phyloP scores from a whole-genome alignment of 2,113 vertebrate genomes.

The Ammospiza nelsoni region DNA sequence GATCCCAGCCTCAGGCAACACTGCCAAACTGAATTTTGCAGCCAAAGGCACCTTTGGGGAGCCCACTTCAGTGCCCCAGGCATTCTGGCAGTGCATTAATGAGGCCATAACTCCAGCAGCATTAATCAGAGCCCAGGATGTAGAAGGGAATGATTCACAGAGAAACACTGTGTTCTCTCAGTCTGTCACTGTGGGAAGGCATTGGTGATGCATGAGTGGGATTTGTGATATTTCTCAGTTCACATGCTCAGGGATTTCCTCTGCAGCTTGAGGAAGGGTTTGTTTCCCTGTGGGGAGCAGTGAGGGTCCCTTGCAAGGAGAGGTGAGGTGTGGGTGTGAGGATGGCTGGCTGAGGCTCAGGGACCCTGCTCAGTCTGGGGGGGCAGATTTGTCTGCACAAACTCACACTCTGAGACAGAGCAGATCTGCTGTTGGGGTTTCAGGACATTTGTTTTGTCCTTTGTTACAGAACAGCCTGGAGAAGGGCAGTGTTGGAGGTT shows the following conservation, averaged over 20 bases:
- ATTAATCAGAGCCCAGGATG: constrained; percentile 24
- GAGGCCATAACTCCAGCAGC: not conserved
- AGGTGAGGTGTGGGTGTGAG: not conserved
- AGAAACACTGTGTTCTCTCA: constrained; percentile 10
- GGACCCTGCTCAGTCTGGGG: not conserved
- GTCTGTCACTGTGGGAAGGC: constrained; percentile 16
- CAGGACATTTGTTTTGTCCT: not conserved
- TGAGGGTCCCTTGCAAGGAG: not conserved
- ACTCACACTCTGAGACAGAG: not conserved
- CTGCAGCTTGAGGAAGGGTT: not conserved
- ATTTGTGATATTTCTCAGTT: not conserved
- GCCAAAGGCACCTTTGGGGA: not conserved
- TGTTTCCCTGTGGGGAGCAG: not conserved
- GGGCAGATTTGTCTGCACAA: not conserved
- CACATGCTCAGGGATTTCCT: constrained; percentile 23
- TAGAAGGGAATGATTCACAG: constrained; percentile 37
- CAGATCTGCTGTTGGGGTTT: not conserved
- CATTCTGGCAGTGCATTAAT: not conserved
- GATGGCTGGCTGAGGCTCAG: not conserved
- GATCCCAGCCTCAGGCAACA: not conserved
- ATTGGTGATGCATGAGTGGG: constrained; percentile 8
- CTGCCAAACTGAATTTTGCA: not conserved
- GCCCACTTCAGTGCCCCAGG: not conserved
- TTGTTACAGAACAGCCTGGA: not conserved
- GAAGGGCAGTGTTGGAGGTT: not conserved